phyloP scores from a whole-genome alignment of 2,113 vertebrate species.

The Alexandromys fortis region DNA sequence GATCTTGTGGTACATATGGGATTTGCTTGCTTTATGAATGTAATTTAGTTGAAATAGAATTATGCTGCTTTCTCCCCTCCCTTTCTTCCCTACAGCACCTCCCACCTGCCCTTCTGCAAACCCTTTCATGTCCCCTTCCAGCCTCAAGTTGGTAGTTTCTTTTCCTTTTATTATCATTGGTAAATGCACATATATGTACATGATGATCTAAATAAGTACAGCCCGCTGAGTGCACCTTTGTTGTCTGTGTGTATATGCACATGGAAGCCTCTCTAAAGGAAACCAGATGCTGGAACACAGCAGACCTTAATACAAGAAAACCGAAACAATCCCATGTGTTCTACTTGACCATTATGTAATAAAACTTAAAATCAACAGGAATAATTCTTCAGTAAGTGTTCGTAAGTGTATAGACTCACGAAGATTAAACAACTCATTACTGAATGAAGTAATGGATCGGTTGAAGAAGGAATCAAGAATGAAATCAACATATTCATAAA shows the following conservation, averaged over 20 bases:
- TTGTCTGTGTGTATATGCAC: background rate
- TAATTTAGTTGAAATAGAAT: background rate
- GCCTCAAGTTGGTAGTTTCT: background rate
- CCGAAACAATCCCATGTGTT: background rate
- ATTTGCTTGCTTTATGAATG: background rate
- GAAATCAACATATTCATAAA: background rate
- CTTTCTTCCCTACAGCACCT: background rate
- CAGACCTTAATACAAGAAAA: background rate
- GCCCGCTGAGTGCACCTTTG: background rate
- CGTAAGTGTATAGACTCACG: background rate
- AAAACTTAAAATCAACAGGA: background rate
- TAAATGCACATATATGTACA: background rate
- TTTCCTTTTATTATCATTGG: background rate
- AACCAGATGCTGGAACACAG: background rate
- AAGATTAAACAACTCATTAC: background rate
- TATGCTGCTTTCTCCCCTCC: too few species aligned
- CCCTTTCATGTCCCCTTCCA: background rate
- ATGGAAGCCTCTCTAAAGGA: background rate
- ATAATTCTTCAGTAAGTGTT: background rate
- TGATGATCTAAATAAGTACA: background rate
- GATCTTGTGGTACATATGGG: background rate
- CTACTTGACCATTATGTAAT: background rate
- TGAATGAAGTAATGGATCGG: background rate
- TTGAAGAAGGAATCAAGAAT: background rate
- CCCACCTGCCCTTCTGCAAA: background rate